These are phyloP conservation scores for Noctilio leporinus DNA, from an alignment of 2,113 vertebrate species.

Conservation along the genomic window DNA sequence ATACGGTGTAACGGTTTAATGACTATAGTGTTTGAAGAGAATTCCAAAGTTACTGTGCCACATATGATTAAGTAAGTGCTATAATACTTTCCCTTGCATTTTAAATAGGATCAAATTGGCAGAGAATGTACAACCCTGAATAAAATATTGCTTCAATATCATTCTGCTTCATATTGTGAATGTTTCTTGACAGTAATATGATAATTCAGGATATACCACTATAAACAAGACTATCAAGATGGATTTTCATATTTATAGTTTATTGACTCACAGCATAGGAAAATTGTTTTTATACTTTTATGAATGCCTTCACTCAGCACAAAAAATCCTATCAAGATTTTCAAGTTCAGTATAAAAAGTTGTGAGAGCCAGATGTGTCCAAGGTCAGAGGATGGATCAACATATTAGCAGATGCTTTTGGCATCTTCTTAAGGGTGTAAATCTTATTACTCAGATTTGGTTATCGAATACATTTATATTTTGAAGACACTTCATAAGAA, in stretches of 20 bases:
- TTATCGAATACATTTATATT: not conserved
- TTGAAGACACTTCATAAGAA: not conserved
- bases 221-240: not conserved
- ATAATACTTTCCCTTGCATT: not conserved
- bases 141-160: not conserved
- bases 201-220: not conserved
- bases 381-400: not conserved
- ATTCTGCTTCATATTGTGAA: not conserved
- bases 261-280: not conserved
- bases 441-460: not conserved
- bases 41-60: slow-evolving; percentile 98
- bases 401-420: not conserved
- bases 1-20: slow-evolving; percentile 98
- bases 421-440: not conserved
- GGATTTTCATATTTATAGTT: not conserved
- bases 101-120: not conserved
- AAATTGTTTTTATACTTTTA: not conserved
- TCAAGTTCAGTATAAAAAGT: not conserved
- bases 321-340: not conserved
- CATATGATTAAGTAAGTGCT: slow-evolving; percentile 98
- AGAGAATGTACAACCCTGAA: not conserved
- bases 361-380: not conserved
- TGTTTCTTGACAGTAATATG: not conserved
- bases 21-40: slow-evolving; percentile 99
- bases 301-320: not conserved